Evolutionary conservation across 92 coral and sea anemone genomes (phyloP), one percentile per base, ranked within the genome.

Genomic region (Umimayanthus chanpuru): DNA sequence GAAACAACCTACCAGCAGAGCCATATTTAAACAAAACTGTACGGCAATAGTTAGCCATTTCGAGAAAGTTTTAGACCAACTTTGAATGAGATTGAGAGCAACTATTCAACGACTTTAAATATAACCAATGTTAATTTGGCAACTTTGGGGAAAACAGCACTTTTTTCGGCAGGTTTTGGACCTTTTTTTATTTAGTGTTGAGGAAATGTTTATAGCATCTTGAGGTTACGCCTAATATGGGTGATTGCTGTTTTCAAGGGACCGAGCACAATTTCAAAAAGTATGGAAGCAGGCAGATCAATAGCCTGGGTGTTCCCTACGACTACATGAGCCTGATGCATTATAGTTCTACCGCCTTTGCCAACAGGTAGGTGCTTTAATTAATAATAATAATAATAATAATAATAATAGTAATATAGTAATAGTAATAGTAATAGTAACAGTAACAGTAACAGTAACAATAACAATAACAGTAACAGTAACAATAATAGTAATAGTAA

Each of bases 271-370:
- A 94, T 85, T 94, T 94, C 81, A 93, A 93, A 81, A 94, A 94
- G 83, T 93, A 94, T 28, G 94, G 86, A 23, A 93, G 88, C 14
- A 84, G 55, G 67, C 85, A 88, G 80, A 89, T 94, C 61, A 93
- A 94, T 92, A 94, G 98, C 83, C 88, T 94, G 9, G 92, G 91
- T 32, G 89, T 94, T 43, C 76, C 94, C 0, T 94, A 94, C 43
- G 98, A 94, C 66, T 94, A 94, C 80, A 81, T 87, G 67, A 91
- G 94, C 79, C 26, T 94, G 49, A 94, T 94, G 98, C 98, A 94
- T 81, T 94, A 94, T 81, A 85, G 93, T 44, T 91, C 98, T 36
- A 91, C 93, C 50, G 98, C 98, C 10, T 94, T 94, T 44, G 88
- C 98, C 11, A 93, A 25, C 71, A 70, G 73, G 87, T 83, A 1